Evolutionary conservation across 2,113 vertebrate species (phyloP).

Genomic region (Gyps fulvus): DNA sequence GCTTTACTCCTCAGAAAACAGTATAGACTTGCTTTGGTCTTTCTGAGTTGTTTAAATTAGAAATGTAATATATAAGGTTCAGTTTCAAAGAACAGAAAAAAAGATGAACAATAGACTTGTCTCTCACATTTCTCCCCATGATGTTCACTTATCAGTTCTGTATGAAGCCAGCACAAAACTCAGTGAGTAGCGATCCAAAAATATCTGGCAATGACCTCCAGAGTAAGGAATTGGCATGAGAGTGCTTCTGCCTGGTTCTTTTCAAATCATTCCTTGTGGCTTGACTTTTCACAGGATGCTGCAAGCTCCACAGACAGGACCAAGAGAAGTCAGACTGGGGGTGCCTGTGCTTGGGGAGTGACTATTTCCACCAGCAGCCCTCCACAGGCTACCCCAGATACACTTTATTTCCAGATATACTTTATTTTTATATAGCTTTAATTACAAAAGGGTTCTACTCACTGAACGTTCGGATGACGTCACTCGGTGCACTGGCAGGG

Average conservation of each 20-base stretch:
- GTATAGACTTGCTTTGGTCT: neutral
- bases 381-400: neutral
- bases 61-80: neutral
- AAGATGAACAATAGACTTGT: neutral
- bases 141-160: neutral
- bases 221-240: neutral
- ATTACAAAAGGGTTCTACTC: conserved; percentile 54
- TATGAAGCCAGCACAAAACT: neutral
- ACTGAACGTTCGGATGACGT: conserved; percentile 80
- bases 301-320: neutral
- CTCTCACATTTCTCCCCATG: neutral
- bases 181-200: conserved; percentile 1
- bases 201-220: conserved; percentile 8
- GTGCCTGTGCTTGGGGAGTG: neutral
- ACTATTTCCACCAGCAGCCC: neutral
- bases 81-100: neutral
- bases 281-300: conserved; percentile 15
- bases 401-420: neutral
- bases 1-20: neutral
- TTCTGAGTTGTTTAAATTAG: neutral
- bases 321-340: neutral
- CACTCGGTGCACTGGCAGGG: conserved; percentile 79
- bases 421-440: neutral
- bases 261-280: neutral
- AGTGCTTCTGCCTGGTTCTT: neutral